phyloP scores from a whole-genome alignment of 2,113 vertebrate genomes.

The Pangasianodon gigas region DNA sequence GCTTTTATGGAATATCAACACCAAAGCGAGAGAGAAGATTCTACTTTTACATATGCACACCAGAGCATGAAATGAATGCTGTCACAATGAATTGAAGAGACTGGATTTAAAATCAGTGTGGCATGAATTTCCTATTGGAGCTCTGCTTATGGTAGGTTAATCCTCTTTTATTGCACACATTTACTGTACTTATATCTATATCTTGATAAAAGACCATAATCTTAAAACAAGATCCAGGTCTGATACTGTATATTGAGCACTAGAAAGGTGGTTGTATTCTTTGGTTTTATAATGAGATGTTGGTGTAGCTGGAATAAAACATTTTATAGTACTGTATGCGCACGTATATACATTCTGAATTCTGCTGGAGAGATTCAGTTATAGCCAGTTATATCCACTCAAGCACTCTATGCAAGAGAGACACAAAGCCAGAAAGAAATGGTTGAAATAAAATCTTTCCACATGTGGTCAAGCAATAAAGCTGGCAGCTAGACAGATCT shows the following conservation, averaged over 20 bases:
- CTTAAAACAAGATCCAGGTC: background rate
- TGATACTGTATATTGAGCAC: background rate
- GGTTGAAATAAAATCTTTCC: slow-evolving; percentile 11
- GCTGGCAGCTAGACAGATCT: slow-evolving; percentile 22
- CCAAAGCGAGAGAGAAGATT: background rate
- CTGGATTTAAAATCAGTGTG: slow-evolving; percentile 19
- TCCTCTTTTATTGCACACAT: background rate
- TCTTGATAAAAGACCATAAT: background rate
- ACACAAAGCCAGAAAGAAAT: background rate
- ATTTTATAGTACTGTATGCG: background rate
- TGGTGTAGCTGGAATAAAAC: background rate
- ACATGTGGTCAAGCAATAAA: slow-evolving; percentile 2
- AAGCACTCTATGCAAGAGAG: background rate
- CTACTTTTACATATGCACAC: background rate
- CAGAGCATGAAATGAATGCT: slow-evolving; percentile 2
- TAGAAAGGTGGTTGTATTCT: background rate
- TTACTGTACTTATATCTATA: background rate
- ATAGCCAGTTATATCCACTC: background rate
- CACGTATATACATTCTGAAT: background rate
- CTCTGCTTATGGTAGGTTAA: slow-evolving; percentile 1
- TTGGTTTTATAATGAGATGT: background rate
- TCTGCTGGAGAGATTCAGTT: background rate
- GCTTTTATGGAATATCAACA: background rate
- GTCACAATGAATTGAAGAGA: background rate
- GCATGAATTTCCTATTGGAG: background rate